Conservation (phyloP, 2,888 invertebrate genomes). For the Parnassius mnemosyne region DNA sequence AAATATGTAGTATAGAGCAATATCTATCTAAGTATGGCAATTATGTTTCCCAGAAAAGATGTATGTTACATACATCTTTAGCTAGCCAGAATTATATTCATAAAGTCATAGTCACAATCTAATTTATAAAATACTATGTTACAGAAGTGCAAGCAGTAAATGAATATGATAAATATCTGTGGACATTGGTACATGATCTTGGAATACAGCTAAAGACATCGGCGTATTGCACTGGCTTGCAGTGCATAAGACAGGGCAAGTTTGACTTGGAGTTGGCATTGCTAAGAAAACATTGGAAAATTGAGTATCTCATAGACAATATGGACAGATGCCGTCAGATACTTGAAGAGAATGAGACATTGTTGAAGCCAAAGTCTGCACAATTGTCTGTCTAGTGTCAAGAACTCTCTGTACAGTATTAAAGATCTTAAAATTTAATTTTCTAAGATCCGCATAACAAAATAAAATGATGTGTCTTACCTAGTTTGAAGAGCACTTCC, state of each 20-base stretch:
- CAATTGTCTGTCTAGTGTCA: constrained; percentile 40
- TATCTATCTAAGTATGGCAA: too few species aligned
- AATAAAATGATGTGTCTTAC: too few species aligned
- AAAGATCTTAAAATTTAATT: too few species aligned
- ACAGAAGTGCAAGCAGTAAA: constrained; percentile 93
- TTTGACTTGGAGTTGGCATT: constrained; percentile 89
- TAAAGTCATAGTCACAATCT: too few species aligned
- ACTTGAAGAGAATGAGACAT: constrained; percentile 68
- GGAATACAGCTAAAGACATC: constrained; percentile 88
- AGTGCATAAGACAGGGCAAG: constrained; percentile 90
- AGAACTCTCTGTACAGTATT: too few species aligned
- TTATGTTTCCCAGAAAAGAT: too few species aligned
- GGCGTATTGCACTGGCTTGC: constrained; percentile 89
- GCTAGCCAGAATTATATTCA: too few species aligned
- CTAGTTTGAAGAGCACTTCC: too few species aligned
- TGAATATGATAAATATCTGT: constrained; percentile 89
- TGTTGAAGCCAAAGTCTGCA: constrained; percentile 66
- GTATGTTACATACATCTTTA: too few species aligned
- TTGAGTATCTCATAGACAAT: constrained; percentile 84
- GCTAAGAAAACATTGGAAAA: constrained; percentile 89
- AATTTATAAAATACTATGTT: constrained; percentile 36
- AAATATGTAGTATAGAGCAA: too few species aligned
- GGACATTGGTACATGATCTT: constrained; percentile 89
- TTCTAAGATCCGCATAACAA: too few species aligned
- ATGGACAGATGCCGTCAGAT: constrained; percentile 80